These are phyloP conservation scores for Smutsia gigantea DNA, from an alignment of 2,797 vertebrate species.

Conservation along the genomic window DNA sequence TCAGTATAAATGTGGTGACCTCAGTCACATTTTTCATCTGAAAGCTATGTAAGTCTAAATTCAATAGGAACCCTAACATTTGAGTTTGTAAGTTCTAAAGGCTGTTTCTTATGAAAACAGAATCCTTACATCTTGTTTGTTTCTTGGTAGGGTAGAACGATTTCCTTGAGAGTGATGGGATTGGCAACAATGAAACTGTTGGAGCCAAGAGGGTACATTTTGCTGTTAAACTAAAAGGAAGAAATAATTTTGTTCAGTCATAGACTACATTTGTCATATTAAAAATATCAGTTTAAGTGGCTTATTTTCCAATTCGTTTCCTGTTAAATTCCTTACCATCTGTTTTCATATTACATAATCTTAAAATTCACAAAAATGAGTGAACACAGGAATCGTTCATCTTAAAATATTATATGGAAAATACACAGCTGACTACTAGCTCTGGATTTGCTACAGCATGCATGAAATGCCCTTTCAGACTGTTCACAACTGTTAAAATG, in stretches of 20 bases:
- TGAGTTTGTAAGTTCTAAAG: neutral
- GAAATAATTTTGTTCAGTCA: neutral
- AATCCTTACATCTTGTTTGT: too few species aligned
- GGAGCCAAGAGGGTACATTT: neutral
- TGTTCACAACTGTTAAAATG: neutral
- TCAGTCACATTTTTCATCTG: neutral
- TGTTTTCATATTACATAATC: neutral
- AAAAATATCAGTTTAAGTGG: neutral
- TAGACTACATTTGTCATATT: too few species aligned
- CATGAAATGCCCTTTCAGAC: neutral
- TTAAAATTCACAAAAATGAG: neutral
- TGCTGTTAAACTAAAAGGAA: neutral
- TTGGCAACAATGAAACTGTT: fast-evolving
- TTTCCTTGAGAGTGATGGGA: neutral
- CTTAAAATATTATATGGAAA: neutral
- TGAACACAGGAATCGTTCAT: neutral
- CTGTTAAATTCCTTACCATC: neutral
- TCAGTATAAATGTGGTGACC: constrained; percentile 49
- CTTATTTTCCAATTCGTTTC: neutral
- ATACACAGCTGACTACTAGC: neutral
- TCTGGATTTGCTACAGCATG: too few species aligned
- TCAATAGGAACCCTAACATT: neutral
- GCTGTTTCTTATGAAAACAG: neutral
- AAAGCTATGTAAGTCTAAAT: neutral
- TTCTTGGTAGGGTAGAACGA: neutral